Conservation (phyloP, 1,140 invertebrate species). For the Ridgeia piscesae region DNA sequence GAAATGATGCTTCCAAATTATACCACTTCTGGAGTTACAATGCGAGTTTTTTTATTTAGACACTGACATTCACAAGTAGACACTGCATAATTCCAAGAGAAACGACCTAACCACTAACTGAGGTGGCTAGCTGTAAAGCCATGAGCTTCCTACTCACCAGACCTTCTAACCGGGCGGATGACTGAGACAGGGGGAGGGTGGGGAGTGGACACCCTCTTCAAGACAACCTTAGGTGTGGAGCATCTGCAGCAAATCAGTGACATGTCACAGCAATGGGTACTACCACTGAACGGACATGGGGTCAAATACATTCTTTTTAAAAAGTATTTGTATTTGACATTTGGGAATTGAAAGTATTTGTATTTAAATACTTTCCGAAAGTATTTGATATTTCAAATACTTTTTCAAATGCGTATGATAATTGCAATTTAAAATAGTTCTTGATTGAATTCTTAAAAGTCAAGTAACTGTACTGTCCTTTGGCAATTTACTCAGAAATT, state of each 20-base stretch:
- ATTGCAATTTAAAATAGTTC: too few species aligned
- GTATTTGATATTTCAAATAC: too few species aligned
- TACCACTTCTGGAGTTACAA: neutral
- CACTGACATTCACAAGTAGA: neutral
- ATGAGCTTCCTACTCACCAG: neutral
- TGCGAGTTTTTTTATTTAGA: neutral
- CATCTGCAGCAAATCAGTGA: neutral
- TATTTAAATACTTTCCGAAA: too few species aligned
- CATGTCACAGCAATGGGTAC: too few species aligned
- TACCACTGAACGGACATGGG: too few species aligned
- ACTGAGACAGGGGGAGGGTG: slow-evolving; percentile 19
- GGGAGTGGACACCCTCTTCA: neutral
- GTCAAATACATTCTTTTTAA: too few species aligned
- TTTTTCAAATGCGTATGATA: too few species aligned
- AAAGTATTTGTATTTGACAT: too few species aligned
- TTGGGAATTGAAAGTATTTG: too few species aligned
- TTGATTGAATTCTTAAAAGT: too few species aligned
- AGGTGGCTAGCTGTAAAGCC: neutral
- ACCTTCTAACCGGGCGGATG: neutral
- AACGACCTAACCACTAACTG: neutral
- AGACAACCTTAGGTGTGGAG: neutral
- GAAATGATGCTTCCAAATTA: neutral
- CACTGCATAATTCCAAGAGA: neutral
- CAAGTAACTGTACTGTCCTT: too few species aligned
- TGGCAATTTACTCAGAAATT: too few species aligned